Percentiles rank a stretch among this genome's conserved stretches.
Conservation (phyloP, 2,888 invertebrate species). For the Seira ritae region DNA sequence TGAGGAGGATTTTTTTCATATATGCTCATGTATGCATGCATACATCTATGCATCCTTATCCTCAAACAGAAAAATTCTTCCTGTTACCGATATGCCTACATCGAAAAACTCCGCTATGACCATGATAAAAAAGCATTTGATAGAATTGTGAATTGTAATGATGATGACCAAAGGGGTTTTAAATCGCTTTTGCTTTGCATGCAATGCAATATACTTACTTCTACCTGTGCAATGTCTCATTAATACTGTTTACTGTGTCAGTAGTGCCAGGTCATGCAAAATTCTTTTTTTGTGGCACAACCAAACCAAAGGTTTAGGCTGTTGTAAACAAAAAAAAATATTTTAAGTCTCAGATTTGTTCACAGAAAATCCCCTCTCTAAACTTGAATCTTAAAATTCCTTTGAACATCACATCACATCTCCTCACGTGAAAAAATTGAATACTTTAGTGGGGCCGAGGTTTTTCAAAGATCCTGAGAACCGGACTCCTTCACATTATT, state of each 20-base stretch:
- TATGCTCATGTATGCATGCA: background rate
- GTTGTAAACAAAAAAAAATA: background rate
- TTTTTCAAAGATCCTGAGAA: background rate
- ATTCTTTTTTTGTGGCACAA: background rate
- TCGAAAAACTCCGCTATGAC: background rate
- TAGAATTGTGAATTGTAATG: background rate
- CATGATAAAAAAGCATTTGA: background rate
- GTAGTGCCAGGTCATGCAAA: conserved; percentile 37
- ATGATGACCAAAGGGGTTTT: conserved; percentile 11
- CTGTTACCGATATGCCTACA: background rate
- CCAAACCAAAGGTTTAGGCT: too few relatives aligned
- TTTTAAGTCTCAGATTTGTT: background rate
- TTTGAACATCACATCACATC: too few relatives aligned
- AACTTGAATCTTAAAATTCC: too few relatives aligned
- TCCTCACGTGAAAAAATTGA: too few relatives aligned
- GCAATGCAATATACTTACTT: background rate
- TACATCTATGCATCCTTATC: background rate
- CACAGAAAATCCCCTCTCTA: too few relatives aligned
- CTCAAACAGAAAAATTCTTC: background rate
- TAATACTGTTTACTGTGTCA: conserved; percentile 56
- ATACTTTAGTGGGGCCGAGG: background rate
- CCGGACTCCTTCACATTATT: background rate
- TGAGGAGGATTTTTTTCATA: background rate
- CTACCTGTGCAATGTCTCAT: conserved; percentile 34
- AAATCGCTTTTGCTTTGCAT: conserved; percentile 11